Evolutionary conservation across 2,888 invertebrate genomes (phyloP).

Genomic region (Conistra vaccinii): DNA sequence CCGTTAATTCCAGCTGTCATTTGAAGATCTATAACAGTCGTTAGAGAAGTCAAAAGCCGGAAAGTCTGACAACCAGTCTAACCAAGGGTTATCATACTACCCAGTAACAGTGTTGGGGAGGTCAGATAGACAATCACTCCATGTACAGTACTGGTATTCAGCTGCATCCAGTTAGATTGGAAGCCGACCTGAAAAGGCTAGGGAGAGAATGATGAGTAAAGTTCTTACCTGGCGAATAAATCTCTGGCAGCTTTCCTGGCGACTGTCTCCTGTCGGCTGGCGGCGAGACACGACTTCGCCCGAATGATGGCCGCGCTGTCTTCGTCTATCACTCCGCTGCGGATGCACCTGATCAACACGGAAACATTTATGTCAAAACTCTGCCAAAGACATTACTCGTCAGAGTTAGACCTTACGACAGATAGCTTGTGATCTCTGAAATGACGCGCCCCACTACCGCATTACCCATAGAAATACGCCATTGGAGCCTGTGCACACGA

Average conservation of each 20-base stretch:
- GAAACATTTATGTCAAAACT: slow-evolving; percentile 4
- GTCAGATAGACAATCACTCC: neutral
- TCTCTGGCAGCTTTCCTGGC: slow-evolving; percentile 96
- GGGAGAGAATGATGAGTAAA: neutral
- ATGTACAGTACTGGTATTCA: neutral
- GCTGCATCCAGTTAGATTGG: neutral
- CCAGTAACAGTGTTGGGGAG: neutral
- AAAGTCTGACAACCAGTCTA: neutral
- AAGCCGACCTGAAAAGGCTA: neutral
- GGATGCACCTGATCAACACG: slow-evolving; percentile 90
- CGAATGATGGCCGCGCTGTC: slow-evolving; percentile 88
- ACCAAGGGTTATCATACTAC: neutral
- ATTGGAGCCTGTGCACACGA: too few species aligned
- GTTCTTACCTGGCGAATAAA: slow-evolving; percentile 94
- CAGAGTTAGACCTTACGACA: neutral
- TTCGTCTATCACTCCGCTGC: slow-evolving; percentile 91
- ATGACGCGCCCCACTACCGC: too few species aligned
- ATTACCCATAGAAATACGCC: too few species aligned
- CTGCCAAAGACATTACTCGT: neutral
- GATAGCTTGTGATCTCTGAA: too few species aligned
- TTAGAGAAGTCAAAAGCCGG: neutral
- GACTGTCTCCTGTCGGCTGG: slow-evolving; percentile 96
- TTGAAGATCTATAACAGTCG: neutral
- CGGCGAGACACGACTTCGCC: slow-evolving; percentile 94
- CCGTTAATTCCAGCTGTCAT: neutral